Evolutionary conservation across 1,140 invertebrate genomes (phyloP), one percentile per base, ranked within the genome.

Genomic region (Trichogramma pretiosum): DNA sequence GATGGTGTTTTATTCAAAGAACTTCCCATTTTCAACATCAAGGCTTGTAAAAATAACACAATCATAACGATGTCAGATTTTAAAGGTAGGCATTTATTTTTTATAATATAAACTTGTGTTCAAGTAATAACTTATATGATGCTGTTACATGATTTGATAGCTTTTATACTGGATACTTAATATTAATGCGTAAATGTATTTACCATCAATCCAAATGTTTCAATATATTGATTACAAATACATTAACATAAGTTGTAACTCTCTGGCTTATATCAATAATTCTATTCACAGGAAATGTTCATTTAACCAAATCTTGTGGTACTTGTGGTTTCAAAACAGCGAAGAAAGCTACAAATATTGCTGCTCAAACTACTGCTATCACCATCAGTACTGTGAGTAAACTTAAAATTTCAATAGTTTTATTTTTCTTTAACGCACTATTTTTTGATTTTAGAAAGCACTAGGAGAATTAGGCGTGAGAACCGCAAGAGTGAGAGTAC

Each of bases 261-360:
- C n/a, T n/a, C n/a, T n/a, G n/a, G n/a, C n/a, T n/a, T n/a, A n/a
- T n/a, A n/a, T n/a, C n/a, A n/a, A n/a, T n/a, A n/a, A n/a, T n/a
- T n/a, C n/a, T 44, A 43, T 52, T 60, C 45, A 21, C 43, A 81
- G 80, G 80, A 32, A 58, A 54, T 10, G 71, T 79, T 4, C 72
- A 80, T 54, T 36, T 82, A 1, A 68, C 82, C 13, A 70, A 83
- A 42, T 81, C 86, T 5, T 85, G 89, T 77, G 88, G 92, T 14
- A 77, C 85, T 49, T 93, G 97, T 70, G 94, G 94, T 19, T 98
- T 93, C 62, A 95, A 93, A 68, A 90, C 95, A 72, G 83, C 90
- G 3, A 83, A 83, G 54, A 97, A 97, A 73, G 93, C 92, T 49
- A 97, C 93, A 8, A 96, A 93, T 66, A 84, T 97, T 59, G 94